Evolutionary conservation across 2,113 vertebrate species (phyloP).

Genomic region (Seriola rivoliana): DNA sequence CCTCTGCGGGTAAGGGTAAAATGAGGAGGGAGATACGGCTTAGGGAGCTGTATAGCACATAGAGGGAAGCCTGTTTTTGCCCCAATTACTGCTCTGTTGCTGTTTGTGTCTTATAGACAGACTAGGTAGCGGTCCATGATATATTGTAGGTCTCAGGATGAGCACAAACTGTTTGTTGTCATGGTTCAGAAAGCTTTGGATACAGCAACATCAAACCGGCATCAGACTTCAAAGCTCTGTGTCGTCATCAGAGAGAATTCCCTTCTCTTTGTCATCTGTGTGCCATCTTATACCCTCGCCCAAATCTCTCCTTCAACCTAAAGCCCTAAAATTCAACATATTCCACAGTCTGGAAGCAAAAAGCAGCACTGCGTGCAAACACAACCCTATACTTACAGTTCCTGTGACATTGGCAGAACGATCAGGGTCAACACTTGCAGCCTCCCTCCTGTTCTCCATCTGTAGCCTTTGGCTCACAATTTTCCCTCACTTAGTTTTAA

Average conservation of each 20-base stretch:
- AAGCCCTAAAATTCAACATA: not conserved
- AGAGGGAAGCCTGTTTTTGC: constrained; percentile 47
- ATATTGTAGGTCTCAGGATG: constrained; percentile 25
- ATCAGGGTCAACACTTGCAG: constrained; percentile 10
- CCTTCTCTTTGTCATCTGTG: constrained; percentile 11
- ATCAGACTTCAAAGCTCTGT: constrained; percentile 55
- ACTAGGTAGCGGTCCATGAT: not conserved
- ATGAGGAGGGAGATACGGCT: constrained; percentile 31
- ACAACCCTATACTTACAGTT: not conserved
- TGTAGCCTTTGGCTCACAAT: constrained; percentile 15
- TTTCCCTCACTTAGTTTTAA: constrained; percentile 7
- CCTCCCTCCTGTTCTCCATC: constrained; percentile 34
- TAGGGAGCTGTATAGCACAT: not conserved
- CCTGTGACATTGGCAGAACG: not conserved
- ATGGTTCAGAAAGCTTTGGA: constrained; percentile 17
- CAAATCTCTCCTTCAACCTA: not conserved
- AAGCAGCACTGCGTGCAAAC: not conserved
- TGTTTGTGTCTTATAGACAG: constrained; percentile 20
- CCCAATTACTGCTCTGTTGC: constrained; percentile 54
- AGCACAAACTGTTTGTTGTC: constrained; percentile 4
- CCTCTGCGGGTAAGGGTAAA: constrained; percentile 26
- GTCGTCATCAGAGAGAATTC: constrained; percentile 67
- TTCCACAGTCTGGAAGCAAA: not conserved
- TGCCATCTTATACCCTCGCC: not conserved
- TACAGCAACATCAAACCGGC: constrained; percentile 50